Evolutionary conservation across 92 coral and sea anemone genomes (phyloP).

Genomic region (Phenganax marumi): DNA sequence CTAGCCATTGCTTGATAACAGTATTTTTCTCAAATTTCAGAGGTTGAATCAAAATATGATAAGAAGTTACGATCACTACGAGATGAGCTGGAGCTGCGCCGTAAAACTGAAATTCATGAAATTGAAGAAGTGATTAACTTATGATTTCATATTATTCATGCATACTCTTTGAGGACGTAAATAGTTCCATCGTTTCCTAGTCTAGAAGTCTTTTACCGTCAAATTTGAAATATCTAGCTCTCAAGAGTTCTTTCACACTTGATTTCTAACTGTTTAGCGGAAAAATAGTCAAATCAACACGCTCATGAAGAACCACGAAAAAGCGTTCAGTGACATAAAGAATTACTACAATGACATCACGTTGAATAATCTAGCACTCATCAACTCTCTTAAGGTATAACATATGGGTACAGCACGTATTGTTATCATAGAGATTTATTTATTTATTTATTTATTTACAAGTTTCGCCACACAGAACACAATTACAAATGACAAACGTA

Average conservation of each 20-base stretch:
- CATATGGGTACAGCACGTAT: neutral
- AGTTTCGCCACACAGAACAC: too few relatives aligned
- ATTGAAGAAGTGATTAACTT: conserved; percentile 78
- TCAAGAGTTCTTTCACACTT: neutral
- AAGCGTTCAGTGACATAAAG: conserved; percentile 97
- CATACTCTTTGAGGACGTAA: neutral
- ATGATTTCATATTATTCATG: neutral
- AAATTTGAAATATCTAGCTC: too few relatives aligned
- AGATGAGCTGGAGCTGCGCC: conserved; percentile 89
- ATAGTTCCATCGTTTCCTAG: too few relatives aligned
- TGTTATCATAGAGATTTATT: too few relatives aligned
- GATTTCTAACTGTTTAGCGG: conserved; percentile 54
- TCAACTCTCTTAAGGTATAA: conserved; percentile 88
- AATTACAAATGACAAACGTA: too few relatives aligned
- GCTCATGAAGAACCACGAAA: conserved; percentile 97
- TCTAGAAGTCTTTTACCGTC: too few relatives aligned
- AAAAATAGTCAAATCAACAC: conserved; percentile 99
- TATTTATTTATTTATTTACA: too few relatives aligned
- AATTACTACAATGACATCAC: conserved; percentile 99
- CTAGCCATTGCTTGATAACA: neutral
- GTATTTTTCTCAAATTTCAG: conserved; percentile 40
- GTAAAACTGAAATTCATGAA: conserved; percentile 98
- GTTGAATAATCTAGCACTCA: conserved; percentile 89
- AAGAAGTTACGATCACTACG: conserved; percentile 92
- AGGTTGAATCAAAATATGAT: conserved; percentile 96